Evolutionary conservation across 2,888 invertebrate species (phyloP).

Genomic region (Pomacea canaliculata): DNA sequence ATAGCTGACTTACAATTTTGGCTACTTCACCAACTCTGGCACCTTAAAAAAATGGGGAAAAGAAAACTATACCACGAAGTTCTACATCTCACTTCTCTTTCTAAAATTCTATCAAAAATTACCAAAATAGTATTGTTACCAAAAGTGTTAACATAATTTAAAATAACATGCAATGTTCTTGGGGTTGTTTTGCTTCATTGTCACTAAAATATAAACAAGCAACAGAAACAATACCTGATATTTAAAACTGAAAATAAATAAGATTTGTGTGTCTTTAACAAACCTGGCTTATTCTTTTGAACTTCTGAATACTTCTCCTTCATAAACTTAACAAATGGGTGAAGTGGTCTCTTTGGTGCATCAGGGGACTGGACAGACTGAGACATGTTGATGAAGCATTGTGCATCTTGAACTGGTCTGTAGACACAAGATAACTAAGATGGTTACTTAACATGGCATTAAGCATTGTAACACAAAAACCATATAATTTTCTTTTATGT

Average conservation of each 20-base stretch:
- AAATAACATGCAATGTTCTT: too few species aligned
- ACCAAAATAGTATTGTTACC: too few species aligned
- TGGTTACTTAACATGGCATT: too few species aligned
- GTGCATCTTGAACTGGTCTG: constrained; percentile 11
- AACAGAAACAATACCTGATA: too few species aligned
- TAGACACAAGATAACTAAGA: neutral
- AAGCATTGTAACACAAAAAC: too few species aligned
- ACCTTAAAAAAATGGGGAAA: neutral
- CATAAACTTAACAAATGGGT: constrained; percentile 31
- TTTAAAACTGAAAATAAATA: too few species aligned
- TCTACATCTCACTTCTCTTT: too few species aligned
- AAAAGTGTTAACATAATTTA: too few species aligned
- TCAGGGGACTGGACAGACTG: neutral
- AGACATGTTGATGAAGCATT: constrained; percentile 8
- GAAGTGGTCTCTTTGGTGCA: constrained; percentile 37
- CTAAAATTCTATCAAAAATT: too few species aligned
- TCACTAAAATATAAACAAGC: too few species aligned
- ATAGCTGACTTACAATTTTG: constrained; percentile 28
- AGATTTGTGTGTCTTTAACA: neutral
- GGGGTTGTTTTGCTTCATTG: too few species aligned
- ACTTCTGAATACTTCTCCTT: constrained; percentile 25
- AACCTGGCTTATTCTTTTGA: constrained; percentile 34
- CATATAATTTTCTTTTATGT: too few species aligned
- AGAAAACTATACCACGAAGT: neutral
- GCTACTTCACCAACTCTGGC: neutral